Conservation (phyloP, 2,888 invertebrate species). For the Gonocerus acuteangulatus region DNA sequence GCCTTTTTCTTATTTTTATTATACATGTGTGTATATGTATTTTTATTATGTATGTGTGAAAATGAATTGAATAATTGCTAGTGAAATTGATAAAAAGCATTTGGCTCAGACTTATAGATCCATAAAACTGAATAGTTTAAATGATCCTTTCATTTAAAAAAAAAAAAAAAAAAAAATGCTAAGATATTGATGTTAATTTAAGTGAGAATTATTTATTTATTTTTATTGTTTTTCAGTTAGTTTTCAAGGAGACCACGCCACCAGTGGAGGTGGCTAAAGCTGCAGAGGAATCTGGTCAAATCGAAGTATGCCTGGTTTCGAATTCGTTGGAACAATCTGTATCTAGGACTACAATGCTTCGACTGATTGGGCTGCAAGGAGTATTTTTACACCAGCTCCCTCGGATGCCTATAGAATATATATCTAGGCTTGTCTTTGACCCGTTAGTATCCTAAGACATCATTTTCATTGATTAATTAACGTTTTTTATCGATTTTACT, state of each 20-base stretch:
- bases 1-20: too few species aligned
- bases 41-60: neutral
- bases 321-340: conserved; percentile 77
- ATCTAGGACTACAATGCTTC: conserved; percentile 82
- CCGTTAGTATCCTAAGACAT: conserved; percentile 53
- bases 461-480: conserved; percentile 42
- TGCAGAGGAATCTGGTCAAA: conserved; percentile 80
- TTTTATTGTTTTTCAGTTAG: conserved; percentile 44
- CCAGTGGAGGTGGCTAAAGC: conserved; percentile 85
- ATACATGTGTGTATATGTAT: neutral
- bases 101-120: too few species aligned
- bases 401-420: conserved; percentile 95
- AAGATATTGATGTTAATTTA: too few species aligned
- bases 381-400: conserved; percentile 94
- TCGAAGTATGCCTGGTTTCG: conserved; percentile 88
- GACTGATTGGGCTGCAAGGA: conserved; percentile 87
- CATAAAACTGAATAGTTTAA: too few species aligned
- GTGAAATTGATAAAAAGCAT: too few species aligned
- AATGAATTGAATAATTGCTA: neutral
- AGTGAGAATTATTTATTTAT: too few species aligned
- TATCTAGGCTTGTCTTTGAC: conserved; percentile 90
- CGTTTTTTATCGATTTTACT: too few species aligned
- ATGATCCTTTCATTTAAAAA: too few species aligned
- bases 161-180: too few species aligned
- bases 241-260: conserved; percentile 76